These are phyloP conservation scores for Tupiocoris notatus DNA, from an alignment of 2,888 invertebrate species.

Conservation along the genomic window DNA sequence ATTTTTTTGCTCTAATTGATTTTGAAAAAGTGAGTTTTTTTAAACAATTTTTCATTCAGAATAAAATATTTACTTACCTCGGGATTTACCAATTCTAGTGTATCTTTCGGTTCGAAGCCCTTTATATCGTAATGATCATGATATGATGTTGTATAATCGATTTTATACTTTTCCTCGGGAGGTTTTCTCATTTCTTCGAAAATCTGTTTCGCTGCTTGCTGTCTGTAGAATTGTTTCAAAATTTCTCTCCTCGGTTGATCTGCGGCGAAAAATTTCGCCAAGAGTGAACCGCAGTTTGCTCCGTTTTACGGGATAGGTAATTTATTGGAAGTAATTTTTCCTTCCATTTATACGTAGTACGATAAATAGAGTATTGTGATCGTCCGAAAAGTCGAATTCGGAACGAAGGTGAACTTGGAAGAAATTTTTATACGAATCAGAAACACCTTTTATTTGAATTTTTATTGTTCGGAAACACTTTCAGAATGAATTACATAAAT, in stretches of 20 bases:
- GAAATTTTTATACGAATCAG: too few species aligned
- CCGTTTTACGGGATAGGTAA: too few species aligned
- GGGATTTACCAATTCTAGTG: slow-evolving; percentile 24
- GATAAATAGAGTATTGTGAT: too few species aligned
- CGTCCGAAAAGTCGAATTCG: too few species aligned
- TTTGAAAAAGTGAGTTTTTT: not conserved
- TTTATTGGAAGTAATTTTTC: too few species aligned
- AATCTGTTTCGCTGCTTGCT: slow-evolving; percentile 14
- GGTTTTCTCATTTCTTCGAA: slow-evolving; percentile 29
- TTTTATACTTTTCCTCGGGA: slow-evolving; percentile 24
- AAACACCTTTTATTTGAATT: too few species aligned
- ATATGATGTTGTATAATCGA: slow-evolving; percentile 20
- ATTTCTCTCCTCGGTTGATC: slow-evolving; percentile 21
- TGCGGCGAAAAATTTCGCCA: too few species aligned
- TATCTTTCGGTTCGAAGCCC: slow-evolving; percentile 24
- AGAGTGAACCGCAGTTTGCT: too few species aligned
- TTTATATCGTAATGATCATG: slow-evolving; percentile 9
- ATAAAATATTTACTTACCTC: slow-evolving; percentile 13
- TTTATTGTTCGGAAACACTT: too few species aligned
- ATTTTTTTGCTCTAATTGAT: not conserved
- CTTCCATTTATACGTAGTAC: too few species aligned
- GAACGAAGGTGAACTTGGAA: too few species aligned
- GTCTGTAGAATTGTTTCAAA: slow-evolving; percentile 23
- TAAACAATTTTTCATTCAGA: not conserved
- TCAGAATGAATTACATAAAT: too few species aligned